phyloP scores from a whole-genome alignment of 2,888 invertebrate genomes.

The Isoperla grammatica region DNA sequence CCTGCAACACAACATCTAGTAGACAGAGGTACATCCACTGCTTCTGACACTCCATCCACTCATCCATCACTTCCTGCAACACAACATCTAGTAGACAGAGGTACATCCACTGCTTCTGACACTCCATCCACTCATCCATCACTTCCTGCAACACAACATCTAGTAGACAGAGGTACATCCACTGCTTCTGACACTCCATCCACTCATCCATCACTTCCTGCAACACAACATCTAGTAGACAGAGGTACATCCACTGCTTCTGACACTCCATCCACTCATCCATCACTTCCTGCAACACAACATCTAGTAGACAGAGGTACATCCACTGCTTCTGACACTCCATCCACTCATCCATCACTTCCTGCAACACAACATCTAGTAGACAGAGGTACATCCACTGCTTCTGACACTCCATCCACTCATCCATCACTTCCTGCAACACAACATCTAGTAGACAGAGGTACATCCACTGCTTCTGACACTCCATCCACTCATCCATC shows the following conservation, averaged over 20 bases:
- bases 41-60: slow-evolving; percentile 71
- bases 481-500: slow-evolving; percentile 63
- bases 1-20: slow-evolving; percentile 43
- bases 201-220: slow-evolving; percentile 61
- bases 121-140: slow-evolving; percentile 63
- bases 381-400: slow-evolving; percentile 73
- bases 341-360: slow-evolving; percentile 60
- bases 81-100: slow-evolving; percentile 54
- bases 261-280: slow-evolving; percentile 69
- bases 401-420: slow-evolving; percentile 71
- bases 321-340: slow-evolving; percentile 79
- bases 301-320: slow-evolving; percentile 54
- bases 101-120: slow-evolving; percentile 79
- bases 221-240: neutral
- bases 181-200: slow-evolving; percentile 72
- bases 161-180: slow-evolving; percentile 74
- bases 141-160: slow-evolving; percentile 49
- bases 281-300: slow-evolving; percentile 54
- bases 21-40: slow-evolving; percentile 67
- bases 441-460: no score
- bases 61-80: slow-evolving; percentile 56
- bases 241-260: slow-evolving; percentile 78
- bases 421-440: slow-evolving; percentile 57
- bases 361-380: slow-evolving; percentile 41
- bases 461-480: slow-evolving; percentile 79